These are phyloP conservation scores for Drosophila busckii DNA, from an alignment of 1,140 invertebrate genomes.

Conservation along the genomic window DNA sequence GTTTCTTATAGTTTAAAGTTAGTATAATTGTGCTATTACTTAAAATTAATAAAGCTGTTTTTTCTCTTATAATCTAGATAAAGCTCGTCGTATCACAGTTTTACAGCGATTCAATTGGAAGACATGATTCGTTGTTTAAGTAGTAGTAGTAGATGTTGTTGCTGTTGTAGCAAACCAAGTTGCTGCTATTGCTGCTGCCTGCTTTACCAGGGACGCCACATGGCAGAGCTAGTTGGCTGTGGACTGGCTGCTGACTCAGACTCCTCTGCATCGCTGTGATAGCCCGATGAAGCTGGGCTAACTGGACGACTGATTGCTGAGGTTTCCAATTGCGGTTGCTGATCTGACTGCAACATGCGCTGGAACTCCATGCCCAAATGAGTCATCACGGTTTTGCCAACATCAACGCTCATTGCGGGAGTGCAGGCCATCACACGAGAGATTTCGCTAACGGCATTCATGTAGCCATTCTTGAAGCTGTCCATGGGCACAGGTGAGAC, in stretches of 20 bases:
- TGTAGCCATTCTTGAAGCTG: constrained; percentile 93
- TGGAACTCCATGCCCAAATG: constrained; percentile 90
- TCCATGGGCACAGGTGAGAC: constrained; percentile 81
- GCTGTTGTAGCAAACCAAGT: constrained; percentile 10
- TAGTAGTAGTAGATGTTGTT: constrained; percentile 10
- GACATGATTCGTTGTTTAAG: constrained; percentile 55
- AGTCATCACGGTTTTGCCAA: constrained; percentile 92
- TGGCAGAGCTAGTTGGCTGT: constrained; percentile 79
- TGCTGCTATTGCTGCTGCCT: constrained; percentile 35
- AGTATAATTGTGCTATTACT: constrained; percentile 13
- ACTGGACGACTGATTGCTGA: constrained; percentile 34
- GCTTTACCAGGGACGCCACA: constrained; percentile 85
- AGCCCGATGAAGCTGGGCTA: constrained; percentile 72
- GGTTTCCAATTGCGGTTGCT: constrained; percentile 41
- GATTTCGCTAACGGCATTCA: constrained; percentile 95
- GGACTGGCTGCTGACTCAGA: constrained; percentile 77
- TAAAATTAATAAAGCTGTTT: constrained; percentile 42
- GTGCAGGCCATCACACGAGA: constrained; percentile 90
- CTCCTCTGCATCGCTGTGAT: constrained; percentile 66
- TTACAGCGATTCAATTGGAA: constrained; percentile 59
- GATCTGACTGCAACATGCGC: constrained; percentile 81
- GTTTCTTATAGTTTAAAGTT: constrained; percentile 31
- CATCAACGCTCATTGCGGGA: constrained; percentile 89
- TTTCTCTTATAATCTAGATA: constrained; percentile 33
- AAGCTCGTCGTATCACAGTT: constrained; percentile 65